phyloP scores from a whole-genome alignment of 2,888 invertebrate species.

The Thymelicus lineola region DNA sequence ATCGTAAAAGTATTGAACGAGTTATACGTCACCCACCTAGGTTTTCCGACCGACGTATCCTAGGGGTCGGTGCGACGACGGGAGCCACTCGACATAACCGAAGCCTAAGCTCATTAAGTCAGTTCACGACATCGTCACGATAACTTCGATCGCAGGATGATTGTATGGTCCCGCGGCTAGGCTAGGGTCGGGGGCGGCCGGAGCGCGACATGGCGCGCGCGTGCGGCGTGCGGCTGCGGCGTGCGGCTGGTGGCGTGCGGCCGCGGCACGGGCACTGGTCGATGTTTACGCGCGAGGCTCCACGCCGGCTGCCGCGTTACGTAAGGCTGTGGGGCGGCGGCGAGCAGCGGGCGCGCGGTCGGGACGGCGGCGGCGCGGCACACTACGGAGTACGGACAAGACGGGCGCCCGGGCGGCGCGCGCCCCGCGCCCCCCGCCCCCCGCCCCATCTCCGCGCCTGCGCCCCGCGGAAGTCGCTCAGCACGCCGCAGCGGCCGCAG shows the following conservation, averaged over 20 bases:
- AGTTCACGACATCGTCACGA: conserved; percentile 22
- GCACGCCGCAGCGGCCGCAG: conserved; percentile 25
- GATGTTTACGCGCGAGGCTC: conserved; percentile 42
- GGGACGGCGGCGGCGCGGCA: too few species aligned
- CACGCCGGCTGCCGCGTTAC: conserved; percentile 31
- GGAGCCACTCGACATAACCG: conserved; percentile 12
- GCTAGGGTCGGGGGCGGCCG: conserved; percentile 39
- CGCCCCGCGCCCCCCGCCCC: conserved; percentile 2
- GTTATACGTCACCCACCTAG: conserved; percentile 8
- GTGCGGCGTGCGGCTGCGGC: conserved; percentile 37
- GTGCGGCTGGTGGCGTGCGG: conserved; percentile 33
- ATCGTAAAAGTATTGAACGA: background rate
- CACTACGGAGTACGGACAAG: too few species aligned
- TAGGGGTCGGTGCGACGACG: conserved; percentile 10
- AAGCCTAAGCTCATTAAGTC: conserved; percentile 12
- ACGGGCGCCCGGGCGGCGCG: background rate
- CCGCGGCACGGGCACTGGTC: conserved; percentile 39
- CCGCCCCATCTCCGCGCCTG: conserved; percentile 26
- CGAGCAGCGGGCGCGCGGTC: too few species aligned
- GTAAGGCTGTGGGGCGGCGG: conserved; percentile 5
- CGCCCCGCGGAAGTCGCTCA: background rate
- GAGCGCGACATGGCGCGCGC: conserved; percentile 31
- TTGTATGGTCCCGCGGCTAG: conserved; percentile 25
- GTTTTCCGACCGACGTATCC: conserved; percentile 4
- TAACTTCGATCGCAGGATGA: conserved; percentile 5